phyloP scores from a whole-genome alignment of 2,113 vertebrate species.

The Donacobius atricapilla region DNA sequence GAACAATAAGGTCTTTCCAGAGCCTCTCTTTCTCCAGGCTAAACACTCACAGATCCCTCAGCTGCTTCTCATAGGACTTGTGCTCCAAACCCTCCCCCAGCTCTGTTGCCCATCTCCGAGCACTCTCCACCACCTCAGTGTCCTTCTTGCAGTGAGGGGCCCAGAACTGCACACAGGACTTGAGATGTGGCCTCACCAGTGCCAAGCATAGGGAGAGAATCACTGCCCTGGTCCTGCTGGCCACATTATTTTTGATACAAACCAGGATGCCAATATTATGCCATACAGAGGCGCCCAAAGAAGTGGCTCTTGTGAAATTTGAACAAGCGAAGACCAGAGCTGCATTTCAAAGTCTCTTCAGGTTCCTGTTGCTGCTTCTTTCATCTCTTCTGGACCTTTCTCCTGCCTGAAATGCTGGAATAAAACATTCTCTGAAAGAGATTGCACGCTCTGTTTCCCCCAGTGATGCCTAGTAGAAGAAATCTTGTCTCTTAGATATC shows the following conservation, averaged over 20 bases:
- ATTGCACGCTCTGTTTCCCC: background rate
- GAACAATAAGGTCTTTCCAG: background rate
- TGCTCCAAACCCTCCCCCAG: background rate
- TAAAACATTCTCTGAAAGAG: slow-evolving; percentile 16
- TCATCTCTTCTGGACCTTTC: slow-evolving; percentile 6
- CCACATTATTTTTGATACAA: background rate
- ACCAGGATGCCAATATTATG: background rate
- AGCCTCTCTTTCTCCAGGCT: background rate
- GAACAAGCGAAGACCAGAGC: slow-evolving; percentile 3
- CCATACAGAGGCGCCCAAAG: background rate
- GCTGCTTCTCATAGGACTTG: background rate
- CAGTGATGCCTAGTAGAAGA: background rate
- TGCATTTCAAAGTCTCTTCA: slow-evolving; percentile 19
- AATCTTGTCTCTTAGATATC: slow-evolving; percentile 24
- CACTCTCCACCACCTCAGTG: fast-evolving
- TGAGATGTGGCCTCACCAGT: background rate
- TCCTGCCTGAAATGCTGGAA: slow-evolving; percentile 1
- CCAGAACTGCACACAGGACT: background rate
- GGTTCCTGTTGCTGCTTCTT: background rate
- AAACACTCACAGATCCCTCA: background rate
- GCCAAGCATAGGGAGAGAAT: fast-evolving
- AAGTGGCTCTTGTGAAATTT: background rate
- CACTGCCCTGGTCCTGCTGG: background rate
- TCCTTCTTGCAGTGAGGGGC: no score
- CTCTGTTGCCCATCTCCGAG: background rate